These are phyloP conservation scores for Gonioctena quinquepunctata DNA, from an alignment of 1,140 invertebrate genomes.

Conservation along the genomic window DNA sequence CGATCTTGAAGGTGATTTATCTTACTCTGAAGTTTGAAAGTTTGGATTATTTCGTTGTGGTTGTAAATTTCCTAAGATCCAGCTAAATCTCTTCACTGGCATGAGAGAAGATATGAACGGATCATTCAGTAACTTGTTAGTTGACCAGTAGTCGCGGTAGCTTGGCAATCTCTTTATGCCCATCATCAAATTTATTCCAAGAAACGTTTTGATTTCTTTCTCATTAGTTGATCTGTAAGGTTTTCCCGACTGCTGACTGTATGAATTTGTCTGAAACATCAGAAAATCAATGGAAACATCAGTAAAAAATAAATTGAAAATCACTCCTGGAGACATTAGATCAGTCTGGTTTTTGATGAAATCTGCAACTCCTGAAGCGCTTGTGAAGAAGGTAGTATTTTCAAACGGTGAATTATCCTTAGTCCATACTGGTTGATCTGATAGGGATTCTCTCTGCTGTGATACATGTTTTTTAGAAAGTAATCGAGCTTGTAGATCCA, in stretches of 20 bases:
- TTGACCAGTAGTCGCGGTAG: conserved; percentile 24
- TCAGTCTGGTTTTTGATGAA: too few relatives aligned
- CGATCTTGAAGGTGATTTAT: background rate
- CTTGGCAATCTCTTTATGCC: conserved; percentile 20
- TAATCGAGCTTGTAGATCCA: background rate
- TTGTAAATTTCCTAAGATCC: conserved; percentile 16
- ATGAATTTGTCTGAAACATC: background rate
- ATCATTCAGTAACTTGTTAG: background rate
- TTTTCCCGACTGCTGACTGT: background rate
- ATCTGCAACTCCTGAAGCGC: background rate
- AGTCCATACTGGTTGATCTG: background rate
- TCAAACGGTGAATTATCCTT: background rate
- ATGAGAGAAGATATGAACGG: conserved; percentile 12
- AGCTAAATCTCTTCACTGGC: conserved; percentile 11
- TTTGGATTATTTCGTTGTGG: conserved; percentile 13
- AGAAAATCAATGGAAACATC: background rate
- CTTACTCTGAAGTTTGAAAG: conserved; percentile 22
- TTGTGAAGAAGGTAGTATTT: background rate
- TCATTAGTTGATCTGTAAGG: background rate
- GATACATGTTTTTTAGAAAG: too few relatives aligned
- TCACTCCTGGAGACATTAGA: too few relatives aligned
- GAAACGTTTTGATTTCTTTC: conserved; percentile 20
- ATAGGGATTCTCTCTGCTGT: too few relatives aligned
- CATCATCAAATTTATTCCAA: conserved; percentile 27
- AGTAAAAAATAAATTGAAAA: background rate